Conservation (phyloP, 2,888 invertebrate species). For the Ptilodon capucinus region DNA sequence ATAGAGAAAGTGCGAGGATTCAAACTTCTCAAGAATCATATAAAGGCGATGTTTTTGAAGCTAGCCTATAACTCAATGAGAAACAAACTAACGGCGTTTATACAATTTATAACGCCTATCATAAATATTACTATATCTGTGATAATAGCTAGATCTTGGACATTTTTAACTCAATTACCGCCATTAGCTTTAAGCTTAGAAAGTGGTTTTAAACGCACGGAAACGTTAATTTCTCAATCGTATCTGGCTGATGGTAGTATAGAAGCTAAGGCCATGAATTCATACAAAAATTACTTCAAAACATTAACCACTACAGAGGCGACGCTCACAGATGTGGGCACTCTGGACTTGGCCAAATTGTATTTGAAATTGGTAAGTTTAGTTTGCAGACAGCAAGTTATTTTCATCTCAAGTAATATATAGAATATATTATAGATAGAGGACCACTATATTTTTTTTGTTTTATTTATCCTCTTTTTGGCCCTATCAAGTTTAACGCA, state of each 20-base stretch:
- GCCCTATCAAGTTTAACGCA: no score
- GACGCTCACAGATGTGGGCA: constrained; percentile 59
- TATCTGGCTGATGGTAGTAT: constrained; percentile 48
- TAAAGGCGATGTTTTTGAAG: constrained; percentile 75
- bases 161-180: constrained; percentile 81
- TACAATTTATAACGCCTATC: constrained; percentile 72
- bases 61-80: constrained; percentile 64
- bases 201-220: constrained; percentile 61
- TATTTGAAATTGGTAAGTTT: constrained; percentile 73
- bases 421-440: no score
- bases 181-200: constrained; percentile 80
- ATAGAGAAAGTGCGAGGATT: constrained; percentile 66
- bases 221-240: constrained; percentile 59
- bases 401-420: no score
- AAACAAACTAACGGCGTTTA: constrained; percentile 64
- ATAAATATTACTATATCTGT: constrained; percentile 73
- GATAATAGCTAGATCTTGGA: constrained; percentile 70
- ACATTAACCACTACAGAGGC: constrained; percentile 47
- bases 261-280: constrained; percentile 51
- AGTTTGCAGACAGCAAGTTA: no score
- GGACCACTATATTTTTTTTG: no score
- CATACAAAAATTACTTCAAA: constrained; percentile 66
- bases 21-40: constrained; percentile 66
- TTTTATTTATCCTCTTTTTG: no score
- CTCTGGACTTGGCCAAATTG: constrained; percentile 57